Base-by-base conservation (phyloP, 2,113 vertebrate genomes). In the Glaucidium brasilianum region DNA sequence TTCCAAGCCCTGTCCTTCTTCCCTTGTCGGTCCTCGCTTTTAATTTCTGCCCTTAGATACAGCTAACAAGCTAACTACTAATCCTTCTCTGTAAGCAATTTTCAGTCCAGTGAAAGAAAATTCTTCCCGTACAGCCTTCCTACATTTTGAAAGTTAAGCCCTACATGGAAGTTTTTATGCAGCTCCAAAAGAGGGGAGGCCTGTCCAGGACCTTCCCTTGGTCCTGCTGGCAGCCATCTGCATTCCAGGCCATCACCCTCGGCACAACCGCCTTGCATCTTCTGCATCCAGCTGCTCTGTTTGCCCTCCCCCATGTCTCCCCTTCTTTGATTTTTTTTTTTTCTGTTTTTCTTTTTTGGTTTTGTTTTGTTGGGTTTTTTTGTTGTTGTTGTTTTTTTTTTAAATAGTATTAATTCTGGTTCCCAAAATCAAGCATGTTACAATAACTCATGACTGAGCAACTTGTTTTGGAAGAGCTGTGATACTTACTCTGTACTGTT, bases 381-480 rank as follows among this genome's bases (percentile, higher is more conserved):
- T 39, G 39, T 39, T 52, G 26, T n/a, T n/a, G n/a, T 19, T 52
- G 26, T 25, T 53, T 41, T 10, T 19, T 47, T 30, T 21, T 30
- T 16, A 37, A 10, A 43, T 66, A 69, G 27, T 75, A 2, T 41
- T 66, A 45, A 58, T 86, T 95, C 29, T 74, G 45, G 83, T 13
- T 20, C 32, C 4, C 2, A 34, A 79, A 85, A 55, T 77, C 25
- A 55, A 74, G 59, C 3, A 18, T 2, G 3, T 35, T 82, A 35
- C 1, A 1, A 3, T 81, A 55, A 71, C 2, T 1, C 14, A 8
- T 0, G 2, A 20, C 37, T 1, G 8, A 53, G 35, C 39, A 85
- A 11, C n/a, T 41, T 11, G 8, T 43, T 88, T 80, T 66, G 55
- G 49, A 34, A 91, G 69, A 75, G 10, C n/a, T 35, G 11, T 11